Evolutionary conservation across 2,797 vertebrate species (phyloP).

Genomic region (Brotogeris chrysoptera): DNA sequence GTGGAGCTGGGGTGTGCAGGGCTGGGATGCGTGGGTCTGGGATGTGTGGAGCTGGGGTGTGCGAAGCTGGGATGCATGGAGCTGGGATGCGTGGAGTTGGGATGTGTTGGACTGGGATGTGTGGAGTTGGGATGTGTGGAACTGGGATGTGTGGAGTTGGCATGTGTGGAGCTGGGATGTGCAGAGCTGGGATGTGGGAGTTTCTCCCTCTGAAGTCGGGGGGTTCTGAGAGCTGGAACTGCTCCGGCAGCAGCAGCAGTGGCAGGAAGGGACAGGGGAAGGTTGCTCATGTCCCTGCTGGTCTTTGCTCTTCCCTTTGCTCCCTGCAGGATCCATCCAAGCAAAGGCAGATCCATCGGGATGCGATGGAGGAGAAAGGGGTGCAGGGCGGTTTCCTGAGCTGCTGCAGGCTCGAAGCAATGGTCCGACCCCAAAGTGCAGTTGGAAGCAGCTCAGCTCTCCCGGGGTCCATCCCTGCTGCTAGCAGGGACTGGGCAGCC

Average conservation of each 20-base stretch:
- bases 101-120: too few relatives aligned
- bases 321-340: conserved; percentile 5
- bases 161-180: too few relatives aligned
- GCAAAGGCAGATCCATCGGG: conserved; percentile 25
- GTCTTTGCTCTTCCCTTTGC: not conserved
- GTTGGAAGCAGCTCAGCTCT: conserved; percentile 7
- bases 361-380: conserved; percentile 36
- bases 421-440: not conserved
- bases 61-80: accelerated
- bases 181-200: not conserved
- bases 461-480: not conserved
- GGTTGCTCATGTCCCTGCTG: not conserved
- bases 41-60: accelerated
- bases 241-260: not conserved
- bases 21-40: accelerated
- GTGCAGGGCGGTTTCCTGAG: not conserved
- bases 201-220: not conserved
- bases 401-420: conserved; percentile 22
- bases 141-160: too few relatives aligned
- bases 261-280: not conserved
- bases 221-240: not conserved
- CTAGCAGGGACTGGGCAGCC: not conserved
- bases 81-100: too few relatives aligned
- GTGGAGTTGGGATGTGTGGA: too few relatives aligned
- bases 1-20: too few relatives aligned